Conservation (phyloP, 1,140 invertebrate species). For the Leptinotarsa undecemlineata region DNA sequence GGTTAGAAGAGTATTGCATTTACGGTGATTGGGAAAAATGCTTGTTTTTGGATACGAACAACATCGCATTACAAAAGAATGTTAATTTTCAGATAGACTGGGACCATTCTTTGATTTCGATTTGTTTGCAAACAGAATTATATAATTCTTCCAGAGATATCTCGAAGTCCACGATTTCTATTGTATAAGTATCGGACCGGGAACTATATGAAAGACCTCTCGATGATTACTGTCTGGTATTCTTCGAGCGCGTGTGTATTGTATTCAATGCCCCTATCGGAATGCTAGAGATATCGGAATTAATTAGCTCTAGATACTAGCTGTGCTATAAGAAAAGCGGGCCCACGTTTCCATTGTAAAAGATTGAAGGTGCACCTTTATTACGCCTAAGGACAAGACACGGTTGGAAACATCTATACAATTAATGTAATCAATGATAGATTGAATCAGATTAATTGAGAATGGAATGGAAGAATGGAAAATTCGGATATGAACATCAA, state of each 20-base stretch:
- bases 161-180: not conserved
- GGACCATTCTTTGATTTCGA: no score
- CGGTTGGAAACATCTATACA: conserved; percentile 2
- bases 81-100: no score
- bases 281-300: conserved; percentile 8
- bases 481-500: no score
- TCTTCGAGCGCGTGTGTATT: not conserved
- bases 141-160: not conserved
- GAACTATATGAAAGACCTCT: not conserved
- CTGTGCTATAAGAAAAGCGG: not conserved
- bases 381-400: not conserved
- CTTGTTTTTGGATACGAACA: no score
- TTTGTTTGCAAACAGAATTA: no score
- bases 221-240: not conserved
- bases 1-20: no score
- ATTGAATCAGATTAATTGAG: no score
- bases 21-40: no score
- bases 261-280: not conserved
- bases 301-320: conserved; percentile 5
- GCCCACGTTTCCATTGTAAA: conserved; percentile 1
- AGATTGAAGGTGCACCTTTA: conserved; percentile 3
- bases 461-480: no score
- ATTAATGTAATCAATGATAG: not conserved
- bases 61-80: no score
- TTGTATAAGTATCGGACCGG: not conserved